These are phyloP conservation scores for Alauda arvensis DNA, from an alignment of 2,797 vertebrate genomes.

Conservation along the genomic window DNA sequence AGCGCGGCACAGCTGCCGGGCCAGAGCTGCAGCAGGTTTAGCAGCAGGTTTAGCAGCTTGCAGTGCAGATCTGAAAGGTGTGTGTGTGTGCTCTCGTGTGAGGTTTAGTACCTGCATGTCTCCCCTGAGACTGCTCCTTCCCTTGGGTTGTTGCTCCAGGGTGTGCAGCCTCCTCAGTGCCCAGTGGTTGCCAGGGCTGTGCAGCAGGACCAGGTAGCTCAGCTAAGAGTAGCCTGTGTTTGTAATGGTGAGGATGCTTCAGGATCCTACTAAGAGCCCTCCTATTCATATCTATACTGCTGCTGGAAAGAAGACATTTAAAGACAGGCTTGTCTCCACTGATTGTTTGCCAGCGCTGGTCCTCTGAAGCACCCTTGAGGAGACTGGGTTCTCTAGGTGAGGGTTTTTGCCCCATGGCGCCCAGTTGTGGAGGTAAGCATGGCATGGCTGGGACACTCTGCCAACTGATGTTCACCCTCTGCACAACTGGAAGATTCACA, in stretches of 20 bases:
- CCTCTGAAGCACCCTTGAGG: not conserved
- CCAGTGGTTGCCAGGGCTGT: not conserved
- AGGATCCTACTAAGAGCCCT: not conserved
- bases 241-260: not conserved
- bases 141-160: fast-evolving
- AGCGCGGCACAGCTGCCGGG: fast-evolving
- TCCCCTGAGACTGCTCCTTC: not conserved
- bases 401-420: not conserved
- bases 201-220: not conserved
- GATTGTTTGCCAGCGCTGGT: not conserved
- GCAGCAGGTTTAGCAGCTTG: not conserved
- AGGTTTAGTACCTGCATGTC: not conserved
- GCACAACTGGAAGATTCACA: fast-evolving
- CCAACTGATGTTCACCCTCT: not conserved
- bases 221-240: not conserved
- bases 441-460: not conserved
- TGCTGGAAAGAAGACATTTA: not conserved
- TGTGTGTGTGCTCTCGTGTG: fast-evolving
- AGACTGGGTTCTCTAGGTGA: not conserved
- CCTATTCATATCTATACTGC: not conserved
- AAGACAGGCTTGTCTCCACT: not conserved
- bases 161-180: not conserved
- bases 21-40: not conserved
- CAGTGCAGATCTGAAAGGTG: fast-evolving
- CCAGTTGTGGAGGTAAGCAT: not conserved